A percentile compares a stretch with the other conserved stretches of the same genome.
Conservation (phyloP, 2,888 invertebrate genomes). For the Cataglyphis livida region DNA sequence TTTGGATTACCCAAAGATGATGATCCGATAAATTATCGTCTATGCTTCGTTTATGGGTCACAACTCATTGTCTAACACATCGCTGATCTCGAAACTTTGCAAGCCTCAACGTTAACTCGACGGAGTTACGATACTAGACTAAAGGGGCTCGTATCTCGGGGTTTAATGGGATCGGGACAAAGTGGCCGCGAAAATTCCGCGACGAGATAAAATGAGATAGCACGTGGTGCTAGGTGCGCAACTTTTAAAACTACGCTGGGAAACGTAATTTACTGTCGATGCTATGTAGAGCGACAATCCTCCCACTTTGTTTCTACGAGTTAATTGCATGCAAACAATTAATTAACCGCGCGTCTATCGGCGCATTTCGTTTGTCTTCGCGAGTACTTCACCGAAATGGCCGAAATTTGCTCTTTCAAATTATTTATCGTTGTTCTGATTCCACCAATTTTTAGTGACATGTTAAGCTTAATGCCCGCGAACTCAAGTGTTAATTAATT, state of each 20-base stretch:
- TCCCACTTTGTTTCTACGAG: constrained; percentile 34
- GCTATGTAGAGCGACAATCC: constrained; percentile 39
- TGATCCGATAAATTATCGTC: constrained; percentile 2
- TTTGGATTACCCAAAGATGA: neutral
- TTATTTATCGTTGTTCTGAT: constrained; percentile 31
- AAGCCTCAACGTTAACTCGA: constrained; percentile 56
- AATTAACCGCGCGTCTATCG: constrained; percentile 45
- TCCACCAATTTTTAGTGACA: constrained; percentile 5
- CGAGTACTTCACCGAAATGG: neutral
- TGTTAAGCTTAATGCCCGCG: neutral
- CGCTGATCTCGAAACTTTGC: constrained; percentile 60
- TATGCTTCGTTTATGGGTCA: constrained; percentile 9
- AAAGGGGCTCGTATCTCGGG: constrained; percentile 65
- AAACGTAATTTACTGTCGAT: constrained; percentile 60
- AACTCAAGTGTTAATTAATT: constrained; percentile 6
- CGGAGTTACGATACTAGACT: constrained; percentile 60
- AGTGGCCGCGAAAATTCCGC: constrained; percentile 64
- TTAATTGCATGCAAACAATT: constrained; percentile 53
- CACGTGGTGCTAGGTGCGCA: constrained; percentile 43
- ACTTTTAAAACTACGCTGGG: constrained; percentile 63
- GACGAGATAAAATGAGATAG: constrained; percentile 69
- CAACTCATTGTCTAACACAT: constrained; percentile 43
- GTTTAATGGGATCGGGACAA: constrained; percentile 68
- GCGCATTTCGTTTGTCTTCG: constrained; percentile 40
- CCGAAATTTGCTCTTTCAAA: neutral